A percentile compares a stretch with the other conserved stretches of the same genome.
Conservation (phyloP, 2,888 invertebrate genomes). For the Calliopum simillimum region DNA sequence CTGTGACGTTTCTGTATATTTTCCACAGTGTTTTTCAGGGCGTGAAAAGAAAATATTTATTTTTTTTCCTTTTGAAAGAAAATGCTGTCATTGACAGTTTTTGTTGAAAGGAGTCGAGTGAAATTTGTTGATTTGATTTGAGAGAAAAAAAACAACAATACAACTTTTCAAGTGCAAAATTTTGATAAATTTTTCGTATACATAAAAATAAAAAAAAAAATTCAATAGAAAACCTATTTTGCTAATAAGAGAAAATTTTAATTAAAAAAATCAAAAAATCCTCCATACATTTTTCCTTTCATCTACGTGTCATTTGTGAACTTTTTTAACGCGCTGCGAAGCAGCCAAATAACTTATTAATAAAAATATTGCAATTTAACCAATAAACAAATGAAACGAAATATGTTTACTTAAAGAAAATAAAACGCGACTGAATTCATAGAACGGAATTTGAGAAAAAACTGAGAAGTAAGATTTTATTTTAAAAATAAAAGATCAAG, state of each 20-base stretch:
- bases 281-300: neutral
- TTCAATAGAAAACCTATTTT: conserved; percentile 17
- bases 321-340: neutral
- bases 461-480: neutral
- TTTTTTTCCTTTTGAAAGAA: no score
- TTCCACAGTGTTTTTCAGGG: no score
- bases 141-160: no score
- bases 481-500: neutral
- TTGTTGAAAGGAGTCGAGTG: no score
- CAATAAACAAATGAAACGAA: conserved; percentile 16
- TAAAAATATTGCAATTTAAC: conserved; percentile 22
- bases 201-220: conserved; percentile 30
- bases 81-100: no score
- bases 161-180: no score
- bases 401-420: neutral
- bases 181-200: neutral
- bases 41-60: no score
- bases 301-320: neutral
- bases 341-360: neutral
- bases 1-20: no score
- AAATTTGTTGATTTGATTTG: no score
- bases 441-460: no score
- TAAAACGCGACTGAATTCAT: no score
- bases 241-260: neutral
- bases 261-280: neutral